These are phyloP conservation scores for Drosophila trapezifrons DNA, from an alignment of 1,140 invertebrate species.

Conservation along the genomic window DNA sequence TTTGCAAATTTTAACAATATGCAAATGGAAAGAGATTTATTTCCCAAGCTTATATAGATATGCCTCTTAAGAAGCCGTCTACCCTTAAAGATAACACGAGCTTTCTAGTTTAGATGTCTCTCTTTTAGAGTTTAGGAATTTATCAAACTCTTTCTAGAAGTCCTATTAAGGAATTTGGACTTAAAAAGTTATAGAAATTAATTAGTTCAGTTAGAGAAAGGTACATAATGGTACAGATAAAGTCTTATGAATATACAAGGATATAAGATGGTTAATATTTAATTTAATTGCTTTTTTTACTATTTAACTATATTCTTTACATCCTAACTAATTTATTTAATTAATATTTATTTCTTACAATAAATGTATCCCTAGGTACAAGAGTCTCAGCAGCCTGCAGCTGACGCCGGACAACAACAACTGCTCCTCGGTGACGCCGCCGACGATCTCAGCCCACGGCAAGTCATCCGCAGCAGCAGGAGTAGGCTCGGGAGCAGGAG, in stretches of 20 bases:
- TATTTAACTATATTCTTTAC: too few species aligned
- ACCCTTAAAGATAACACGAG: not conserved
- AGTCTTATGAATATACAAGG: too few species aligned
- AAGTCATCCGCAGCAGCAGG: slow-evolving; percentile 59
- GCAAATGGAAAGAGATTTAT: slow-evolving; percentile 6
- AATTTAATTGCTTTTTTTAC: too few species aligned
- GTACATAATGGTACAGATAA: too few species aligned
- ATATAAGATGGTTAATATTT: too few species aligned
- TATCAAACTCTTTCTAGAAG: not conserved
- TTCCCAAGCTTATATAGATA: not conserved
- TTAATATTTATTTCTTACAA: not conserved
- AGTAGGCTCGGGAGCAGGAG: slow-evolving; percentile 22
- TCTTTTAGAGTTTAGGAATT: not conserved
- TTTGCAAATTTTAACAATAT: not conserved
- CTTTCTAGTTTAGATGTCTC: slow-evolving; percentile 1
- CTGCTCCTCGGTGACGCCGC: slow-evolving; percentile 60
- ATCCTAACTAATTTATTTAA: too few species aligned
- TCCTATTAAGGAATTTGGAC: not conserved
- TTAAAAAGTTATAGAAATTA: not conserved
- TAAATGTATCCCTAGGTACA: slow-evolving; percentile 65
- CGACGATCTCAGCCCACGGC: slow-evolving; percentile 80
- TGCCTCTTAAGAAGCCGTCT: slow-evolving; percentile 4
- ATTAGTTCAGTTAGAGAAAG: too few species aligned
- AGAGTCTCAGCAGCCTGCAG: slow-evolving; percentile 83
- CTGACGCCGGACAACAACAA: slow-evolving; percentile 78